Base-by-base conservation (phyloP, 2,888 invertebrate genomes). In the Oscheius sp. region DNA sequence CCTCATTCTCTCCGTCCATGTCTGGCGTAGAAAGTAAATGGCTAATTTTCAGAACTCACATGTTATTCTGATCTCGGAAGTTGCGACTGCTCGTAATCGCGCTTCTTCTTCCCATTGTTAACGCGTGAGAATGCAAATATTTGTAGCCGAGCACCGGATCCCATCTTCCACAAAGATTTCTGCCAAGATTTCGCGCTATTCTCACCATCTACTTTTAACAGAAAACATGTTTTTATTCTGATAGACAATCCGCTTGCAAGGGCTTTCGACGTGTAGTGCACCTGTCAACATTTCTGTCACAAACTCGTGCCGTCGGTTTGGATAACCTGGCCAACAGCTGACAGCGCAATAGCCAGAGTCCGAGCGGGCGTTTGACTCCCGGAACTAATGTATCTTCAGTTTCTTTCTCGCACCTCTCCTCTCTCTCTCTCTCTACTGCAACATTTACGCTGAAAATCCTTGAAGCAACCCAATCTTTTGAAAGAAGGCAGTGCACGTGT, bases 121-220 rank as follows among this genome's bases (percentile, higher is more conserved):
- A 29, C 53, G n/a, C 2, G 55, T 68, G 68, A 55, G 55, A 68
- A 68, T n/a, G 68, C 55, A 68, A 68, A 68, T 68, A 68, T 68
- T 68, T 68, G 68, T 55, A 42, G 42, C 42, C 68, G 48, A 11
- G 51, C 55, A 68, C 68, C 55, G 35, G 68, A 55, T 68, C 68
- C 55, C 66, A 35, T 68, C 55, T 47, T 63, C 63, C 50, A 47
- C 42, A 53, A 53, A 68, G 32, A 68, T 53, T 53, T 58, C 3
- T 58, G 32, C 11, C 32, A 11, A 32, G n/a, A 21, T 53, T 53
- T 33, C 11, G 29, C 32, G 29, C 5, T 21, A n/a, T 32, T 58
- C 58, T 29, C 29, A 58, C 11, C 21, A 57, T 7, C 32, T 32
- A 29, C 0, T 58, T 58, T 58, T 58, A 32, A 32, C 2, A 32